phyloP scores from a whole-genome alignment of 1,140 invertebrate species.

The Anadara kagoshimensis region DNA sequence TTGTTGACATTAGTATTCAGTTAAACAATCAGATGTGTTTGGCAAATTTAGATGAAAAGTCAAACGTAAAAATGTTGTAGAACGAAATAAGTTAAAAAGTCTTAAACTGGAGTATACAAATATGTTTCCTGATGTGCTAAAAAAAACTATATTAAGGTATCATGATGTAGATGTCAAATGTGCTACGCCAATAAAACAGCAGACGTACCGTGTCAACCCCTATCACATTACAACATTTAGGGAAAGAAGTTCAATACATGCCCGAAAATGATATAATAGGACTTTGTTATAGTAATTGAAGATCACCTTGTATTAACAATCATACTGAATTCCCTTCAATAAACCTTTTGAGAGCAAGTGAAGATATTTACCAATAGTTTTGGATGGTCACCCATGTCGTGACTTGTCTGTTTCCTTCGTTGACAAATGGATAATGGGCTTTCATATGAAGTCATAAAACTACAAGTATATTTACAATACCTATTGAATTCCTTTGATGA shows the following conservation, averaged over 20 bases:
- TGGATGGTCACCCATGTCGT: too few species aligned
- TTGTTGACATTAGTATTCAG: not conserved
- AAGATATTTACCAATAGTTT: too few species aligned
- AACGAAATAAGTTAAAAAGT: too few species aligned
- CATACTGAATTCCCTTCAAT: too few species aligned
- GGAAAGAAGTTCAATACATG: conserved; percentile 62
- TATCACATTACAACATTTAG: conserved; percentile 70
- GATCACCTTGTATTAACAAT: conserved; percentile 47
- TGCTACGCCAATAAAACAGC: conserved; percentile 35
- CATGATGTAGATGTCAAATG: not conserved
- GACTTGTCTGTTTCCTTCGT: too few species aligned
- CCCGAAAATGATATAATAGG: conserved; percentile 43
- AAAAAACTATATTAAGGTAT: not conserved
- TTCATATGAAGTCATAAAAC: too few species aligned
- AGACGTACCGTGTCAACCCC: conserved; percentile 43
- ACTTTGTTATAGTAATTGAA: conserved; percentile 44
- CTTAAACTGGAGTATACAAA: conserved; percentile 7
- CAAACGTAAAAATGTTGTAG: too few species aligned
- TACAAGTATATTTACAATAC: too few species aligned
- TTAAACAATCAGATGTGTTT: conserved; percentile 4
- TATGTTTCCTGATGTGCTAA: conserved; percentile 2
- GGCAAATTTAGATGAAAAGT: not conserved
- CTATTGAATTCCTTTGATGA: too few species aligned
- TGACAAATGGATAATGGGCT: too few species aligned
- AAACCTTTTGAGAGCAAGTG: conserved; percentile 17